Evolutionary conservation across 2,888 invertebrate genomes (phyloP), one percentile per base, ranked within the genome.

Genomic region (Melanophora roralis): DNA sequence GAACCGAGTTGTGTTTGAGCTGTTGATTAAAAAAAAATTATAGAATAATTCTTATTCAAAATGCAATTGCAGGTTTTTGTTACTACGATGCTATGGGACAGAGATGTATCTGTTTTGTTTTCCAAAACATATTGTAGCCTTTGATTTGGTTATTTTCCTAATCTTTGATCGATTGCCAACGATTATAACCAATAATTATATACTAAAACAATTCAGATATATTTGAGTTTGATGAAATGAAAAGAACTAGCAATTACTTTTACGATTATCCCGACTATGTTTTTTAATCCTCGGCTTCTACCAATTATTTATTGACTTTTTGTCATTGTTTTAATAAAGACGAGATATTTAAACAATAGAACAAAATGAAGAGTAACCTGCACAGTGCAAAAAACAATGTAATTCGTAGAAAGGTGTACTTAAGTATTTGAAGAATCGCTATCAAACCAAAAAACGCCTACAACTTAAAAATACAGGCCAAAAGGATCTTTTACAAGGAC

Each of bases 261-360:
- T 27, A n/a, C n/a, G 27, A 27, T 27, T 27, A 5, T 27, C 6
- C 12, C 16, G n/a, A n/a, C 51, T 49, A 65, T 73, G 59, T 59
- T 73, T 65, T 57, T 21, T 74, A 74, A 74, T 74, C 67, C 40
- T 21, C 23, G 65, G 34, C 67, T 74, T 67, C 60, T 65, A 67
- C 74, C 65, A 59, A 74, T 65, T 74, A 51, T 67, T 60, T 65
- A 51, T 67, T 74, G 74, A 74, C 74, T 74, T 74, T 67, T 74
- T 36, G 34, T 40, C 49, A 64, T 59, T 67, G 40, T 67, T 74
- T 74, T 74, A 65, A 43, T 59, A 40, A 51, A 65, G 65, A 65
- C 47, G 21, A 57, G 57, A 59, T 32, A 40, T 16, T 12, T 43
- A 72, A 62, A 72, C 64, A 72, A 73, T 36, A 19, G 32, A 27